phyloP scores from a whole-genome alignment of 64 coral and sea anemone genomes.

The Dendrophyllia cribrosa region DNA sequence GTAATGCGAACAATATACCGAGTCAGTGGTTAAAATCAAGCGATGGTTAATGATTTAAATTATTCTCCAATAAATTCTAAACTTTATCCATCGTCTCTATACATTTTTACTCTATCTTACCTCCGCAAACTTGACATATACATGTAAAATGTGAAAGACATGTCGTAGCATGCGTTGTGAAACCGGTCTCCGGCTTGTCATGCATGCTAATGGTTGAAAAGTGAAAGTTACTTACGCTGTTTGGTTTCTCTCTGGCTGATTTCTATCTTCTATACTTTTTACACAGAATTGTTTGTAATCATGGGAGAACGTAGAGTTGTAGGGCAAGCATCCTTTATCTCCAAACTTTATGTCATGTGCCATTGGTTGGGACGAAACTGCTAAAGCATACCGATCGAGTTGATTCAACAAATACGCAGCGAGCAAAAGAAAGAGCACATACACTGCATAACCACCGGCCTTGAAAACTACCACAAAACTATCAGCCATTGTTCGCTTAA shows the following conservation, averaged over 20 bases:
- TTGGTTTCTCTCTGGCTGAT: conserved; percentile 76
- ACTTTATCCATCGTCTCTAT: not conserved
- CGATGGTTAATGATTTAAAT: not conserved
- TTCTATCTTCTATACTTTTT: conserved; percentile 76
- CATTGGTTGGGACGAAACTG: conserved; percentile 92
- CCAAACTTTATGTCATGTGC: conserved; percentile 94
- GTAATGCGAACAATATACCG: not conserved
- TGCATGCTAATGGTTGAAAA: too few species aligned
- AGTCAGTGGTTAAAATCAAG: not conserved
- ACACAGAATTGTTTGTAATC: conserved; percentile 83
- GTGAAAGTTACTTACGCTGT: conserved; percentile 67
- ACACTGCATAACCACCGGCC: conserved; percentile 83
- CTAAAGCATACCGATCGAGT: conserved; percentile 85
- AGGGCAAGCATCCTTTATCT: conserved; percentile 89
- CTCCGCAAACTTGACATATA: not conserved
- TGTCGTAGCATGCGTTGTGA: too few species aligned
- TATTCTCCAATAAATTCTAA: not conserved
- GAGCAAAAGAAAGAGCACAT: conserved; percentile 80
- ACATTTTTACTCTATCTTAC: not conserved
- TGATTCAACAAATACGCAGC: conserved; percentile 92
- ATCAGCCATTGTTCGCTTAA: not conserved
- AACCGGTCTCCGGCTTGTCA: too few species aligned
- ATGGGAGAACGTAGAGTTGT: conserved; percentile 75
- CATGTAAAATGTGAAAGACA: not conserved
- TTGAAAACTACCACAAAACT: conserved; percentile 35